These are phyloP conservation scores for Neodiprion lecontei DNA, from an alignment of 1,140 invertebrate genomes.

Conservation along the genomic window DNA sequence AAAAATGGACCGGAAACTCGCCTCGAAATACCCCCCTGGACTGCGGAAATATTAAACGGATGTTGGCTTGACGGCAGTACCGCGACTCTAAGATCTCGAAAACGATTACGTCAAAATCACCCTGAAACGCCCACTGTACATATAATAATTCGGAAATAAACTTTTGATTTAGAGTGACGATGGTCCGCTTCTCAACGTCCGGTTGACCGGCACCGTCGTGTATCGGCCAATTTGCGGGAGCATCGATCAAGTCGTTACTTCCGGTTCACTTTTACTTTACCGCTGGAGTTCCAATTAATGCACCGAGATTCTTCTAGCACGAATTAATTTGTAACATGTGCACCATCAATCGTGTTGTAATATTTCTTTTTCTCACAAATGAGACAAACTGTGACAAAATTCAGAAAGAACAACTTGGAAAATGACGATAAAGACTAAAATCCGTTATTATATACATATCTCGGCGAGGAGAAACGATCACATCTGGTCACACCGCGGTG, in stretches of 20 bases:
- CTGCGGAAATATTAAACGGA: slow-evolving; percentile 39
- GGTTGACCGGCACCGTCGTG: not conserved
- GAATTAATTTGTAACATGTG: no score
- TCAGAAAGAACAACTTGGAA: no score
- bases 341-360: no score
- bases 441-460: no score
- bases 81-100: not conserved
- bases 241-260: not conserved
- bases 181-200: not conserved
- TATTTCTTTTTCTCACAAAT: no score
- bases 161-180: slow-evolving; percentile 2
- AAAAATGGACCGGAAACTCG: slow-evolving; percentile 39
- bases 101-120: slow-evolving; percentile 1
- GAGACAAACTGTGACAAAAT: no score
- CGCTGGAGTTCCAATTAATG: no score
- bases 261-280: not conserved
- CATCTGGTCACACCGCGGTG: no score
- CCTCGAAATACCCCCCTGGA: slow-evolving; percentile 40
- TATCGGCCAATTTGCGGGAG: not conserved
- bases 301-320: no score
- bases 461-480: no score
- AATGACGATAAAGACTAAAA: no score
- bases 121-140: not conserved
- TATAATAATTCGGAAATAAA: not conserved
- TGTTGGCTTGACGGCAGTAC: not conserved